Percentiles rank a stretch among this genome's conserved stretches.
Evolutionary conservation across 1,140 invertebrate species (phyloP).

Genomic region (Sycobia sp.): DNA sequence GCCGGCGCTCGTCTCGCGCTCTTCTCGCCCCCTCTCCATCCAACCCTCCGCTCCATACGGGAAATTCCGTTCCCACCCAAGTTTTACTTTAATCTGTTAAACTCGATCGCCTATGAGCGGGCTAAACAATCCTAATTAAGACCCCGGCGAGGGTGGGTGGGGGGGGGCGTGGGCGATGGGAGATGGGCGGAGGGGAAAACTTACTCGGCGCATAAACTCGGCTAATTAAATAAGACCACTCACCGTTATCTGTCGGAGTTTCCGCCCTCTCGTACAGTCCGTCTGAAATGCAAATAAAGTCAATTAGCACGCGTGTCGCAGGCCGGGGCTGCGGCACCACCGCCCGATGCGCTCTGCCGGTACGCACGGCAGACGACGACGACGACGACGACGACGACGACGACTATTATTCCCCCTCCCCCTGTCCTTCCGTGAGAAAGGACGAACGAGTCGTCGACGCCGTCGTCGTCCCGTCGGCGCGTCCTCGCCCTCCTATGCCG

Average conservation of each 20-base stretch:
- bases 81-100: conserved; percentile 46
- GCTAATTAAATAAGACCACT: conserved; percentile 41
- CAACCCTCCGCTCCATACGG: neutral
- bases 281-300: conserved; percentile 46
- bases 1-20: no score
- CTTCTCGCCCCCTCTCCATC: no score
- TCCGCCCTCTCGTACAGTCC: conserved; percentile 47
- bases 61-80: conserved; percentile 29
- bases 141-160: conserved; percentile 12
- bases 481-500: no score
- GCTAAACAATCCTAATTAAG: conserved; percentile 49
- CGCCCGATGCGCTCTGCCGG: no score
- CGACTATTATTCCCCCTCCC: no score
- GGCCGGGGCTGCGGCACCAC: no score
- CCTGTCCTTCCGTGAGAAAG: no score
- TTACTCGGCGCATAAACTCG: conserved; percentile 32
- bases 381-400: no score
- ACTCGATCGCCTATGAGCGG: conserved; percentile 46
- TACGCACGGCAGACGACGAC: no score
- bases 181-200: conserved; percentile 25
- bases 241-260: conserved; percentile 43
- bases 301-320: conserved; percentile 28
- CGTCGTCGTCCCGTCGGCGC: no score
- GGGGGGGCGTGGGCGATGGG: neutral
- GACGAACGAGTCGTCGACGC: no score